phyloP scores from a whole-genome alignment of 2,888 invertebrate genomes.

The Aphelenchoides bicaudatus region DNA sequence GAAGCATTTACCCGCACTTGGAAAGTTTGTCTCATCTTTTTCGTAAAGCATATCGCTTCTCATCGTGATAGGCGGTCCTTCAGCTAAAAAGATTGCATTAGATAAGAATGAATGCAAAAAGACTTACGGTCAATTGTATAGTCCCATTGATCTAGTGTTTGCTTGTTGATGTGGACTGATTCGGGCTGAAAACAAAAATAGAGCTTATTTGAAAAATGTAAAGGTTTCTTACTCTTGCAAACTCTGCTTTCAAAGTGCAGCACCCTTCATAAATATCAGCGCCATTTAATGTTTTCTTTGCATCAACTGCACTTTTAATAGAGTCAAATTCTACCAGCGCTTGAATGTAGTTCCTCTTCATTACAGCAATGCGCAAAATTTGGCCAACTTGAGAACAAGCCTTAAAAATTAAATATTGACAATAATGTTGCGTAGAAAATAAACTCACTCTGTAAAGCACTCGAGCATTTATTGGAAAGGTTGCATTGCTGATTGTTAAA shows the following conservation, averaged over 20 bases:
- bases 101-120: not conserved
- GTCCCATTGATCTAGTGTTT: conserved; percentile 56
- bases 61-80: too few relatives aligned
- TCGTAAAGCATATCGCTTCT: too few relatives aligned
- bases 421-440: not conserved
- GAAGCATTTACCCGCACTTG: not conserved
- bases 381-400: conserved; percentile 91
- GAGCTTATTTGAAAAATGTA: too few relatives aligned
- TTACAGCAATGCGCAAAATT: conserved; percentile 89
- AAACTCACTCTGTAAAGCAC: conserved; percentile 32
- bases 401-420: conserved; percentile 61
- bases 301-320: conserved; percentile 84
- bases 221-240: conserved; percentile 76
- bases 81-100: too few relatives aligned
- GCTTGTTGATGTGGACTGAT: conserved; percentile 47
- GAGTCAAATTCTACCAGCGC: conserved; percentile 73
- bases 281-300: conserved; percentile 90
- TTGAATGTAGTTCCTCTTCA: conserved; percentile 39
- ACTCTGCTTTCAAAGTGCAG: conserved; percentile 97
- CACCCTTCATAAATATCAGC: conserved; percentile 99
- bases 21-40: not conserved
- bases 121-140: conserved; percentile 38
- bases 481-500: conserved; percentile 94
- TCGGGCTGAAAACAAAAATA: conserved; percentile 48
- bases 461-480: conserved; percentile 92